These are phyloP conservation scores for Rhabditoides inermis DNA, from an alignment of 2,888 invertebrate species.

Conservation along the genomic window DNA sequence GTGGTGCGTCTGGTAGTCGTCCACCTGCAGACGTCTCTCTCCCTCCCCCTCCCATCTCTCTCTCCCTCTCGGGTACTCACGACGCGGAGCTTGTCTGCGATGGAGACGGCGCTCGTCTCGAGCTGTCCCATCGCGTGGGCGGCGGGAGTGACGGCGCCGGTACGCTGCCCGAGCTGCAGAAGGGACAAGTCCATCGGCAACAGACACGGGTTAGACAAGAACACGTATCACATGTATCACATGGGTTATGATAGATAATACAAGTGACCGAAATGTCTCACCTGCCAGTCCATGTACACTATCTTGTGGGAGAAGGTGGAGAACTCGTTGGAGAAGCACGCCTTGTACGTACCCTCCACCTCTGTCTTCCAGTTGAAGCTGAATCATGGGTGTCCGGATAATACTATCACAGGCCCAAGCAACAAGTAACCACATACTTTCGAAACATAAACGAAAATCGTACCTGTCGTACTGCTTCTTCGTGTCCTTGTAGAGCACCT, in stretches of 20 bases:
- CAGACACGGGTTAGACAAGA: too few relatives aligned
- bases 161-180: too few relatives aligned
- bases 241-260: neutral
- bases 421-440: neutral
- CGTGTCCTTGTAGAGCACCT: slow-evolving; percentile 79
- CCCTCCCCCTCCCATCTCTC: neutral
- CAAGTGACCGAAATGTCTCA: slow-evolving; percentile 61
- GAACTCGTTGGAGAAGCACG: slow-evolving; percentile 97
- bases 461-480: slow-evolving; percentile 92
- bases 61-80: slow-evolving; percentile 12
- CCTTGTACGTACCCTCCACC: slow-evolving; percentile 52
- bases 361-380: neutral
- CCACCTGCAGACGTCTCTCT: slow-evolving; percentile 65
- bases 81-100: slow-evolving; percentile 43
- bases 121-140: slow-evolving; percentile 35
- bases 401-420: neutral
- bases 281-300: slow-evolving; percentile 94
- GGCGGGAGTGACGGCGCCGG: slow-evolving; percentile 19
- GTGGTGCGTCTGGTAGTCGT: slow-evolving; percentile 95
- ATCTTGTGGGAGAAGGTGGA: slow-evolving; percentile 97
- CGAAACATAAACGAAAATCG: slow-evolving; percentile 58
- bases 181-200: neutral
- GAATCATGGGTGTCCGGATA: neutral
- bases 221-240: too few relatives aligned
- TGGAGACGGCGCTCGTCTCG: slow-evolving; percentile 39